These are phyloP conservation scores for Plotosus lineatus DNA, from an alignment of 2,113 vertebrate genomes.

Conservation along the genomic window DNA sequence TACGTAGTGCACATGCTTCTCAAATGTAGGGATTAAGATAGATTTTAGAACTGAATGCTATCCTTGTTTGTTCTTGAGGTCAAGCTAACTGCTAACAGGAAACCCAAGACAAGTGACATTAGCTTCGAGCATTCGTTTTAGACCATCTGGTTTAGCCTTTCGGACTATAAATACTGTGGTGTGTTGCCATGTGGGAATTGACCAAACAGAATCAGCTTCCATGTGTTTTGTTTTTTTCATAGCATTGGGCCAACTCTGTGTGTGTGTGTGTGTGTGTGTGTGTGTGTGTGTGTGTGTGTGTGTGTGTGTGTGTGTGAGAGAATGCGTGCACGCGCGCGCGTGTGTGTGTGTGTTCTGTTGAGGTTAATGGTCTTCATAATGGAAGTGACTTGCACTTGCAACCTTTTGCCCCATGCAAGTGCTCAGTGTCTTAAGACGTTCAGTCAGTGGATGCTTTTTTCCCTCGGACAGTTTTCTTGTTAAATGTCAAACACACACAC, in stretches of 20 bases:
- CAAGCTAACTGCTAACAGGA: neutral
- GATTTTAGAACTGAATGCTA: conserved; percentile 41
- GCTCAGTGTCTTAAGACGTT: conserved; percentile 49
- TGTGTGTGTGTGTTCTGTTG: conserved; percentile 64
- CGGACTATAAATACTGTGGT: conserved; percentile 66
- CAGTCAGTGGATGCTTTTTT: conserved; percentile 45
- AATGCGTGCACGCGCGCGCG: conserved; percentile 27
- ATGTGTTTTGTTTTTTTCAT: conserved; percentile 1
- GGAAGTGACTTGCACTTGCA: conserved; percentile 71
- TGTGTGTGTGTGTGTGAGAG: conserved; percentile 46
- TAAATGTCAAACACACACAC: conserved; percentile 64
- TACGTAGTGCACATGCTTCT: neutral
- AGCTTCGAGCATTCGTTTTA: neutral
- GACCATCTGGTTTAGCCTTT: conserved; percentile 70
- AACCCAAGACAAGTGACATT: neutral
- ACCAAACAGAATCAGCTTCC: conserved; percentile 14
- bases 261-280: conserved; percentile 25
- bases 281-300: conserved; percentile 64
- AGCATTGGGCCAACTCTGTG: neutral
- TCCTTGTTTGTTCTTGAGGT: neutral
- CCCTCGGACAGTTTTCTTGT: conserved; percentile 14
- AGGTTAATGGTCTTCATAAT: conserved; percentile 71
- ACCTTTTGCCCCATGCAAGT: conserved; percentile 62
- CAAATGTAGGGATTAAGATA: neutral
- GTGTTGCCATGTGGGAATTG: conserved; percentile 9